Evolutionary conservation across 2,797 vertebrate species (phyloP).

Genomic region (Oceanodroma leucorhoa): DNA sequence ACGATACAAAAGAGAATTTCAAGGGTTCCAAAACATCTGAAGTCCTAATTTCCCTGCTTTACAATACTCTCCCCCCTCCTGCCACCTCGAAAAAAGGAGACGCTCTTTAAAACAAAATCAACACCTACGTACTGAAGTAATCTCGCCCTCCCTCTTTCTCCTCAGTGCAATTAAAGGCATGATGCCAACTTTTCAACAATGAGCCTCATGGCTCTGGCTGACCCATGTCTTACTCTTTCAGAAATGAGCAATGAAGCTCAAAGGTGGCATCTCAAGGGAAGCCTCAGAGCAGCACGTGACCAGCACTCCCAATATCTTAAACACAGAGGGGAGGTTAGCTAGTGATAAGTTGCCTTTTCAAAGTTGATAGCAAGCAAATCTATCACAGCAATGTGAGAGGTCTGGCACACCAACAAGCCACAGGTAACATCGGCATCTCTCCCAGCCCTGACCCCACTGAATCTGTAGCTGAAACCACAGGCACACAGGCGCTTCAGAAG

Average conservation of each 20-base stretch:
- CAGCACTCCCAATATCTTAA: neutral
- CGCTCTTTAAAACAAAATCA: conserved; percentile 20
- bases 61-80: neutral
- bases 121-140: neutral
- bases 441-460: neutral
- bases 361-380: neutral
- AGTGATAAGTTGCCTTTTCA: neutral
- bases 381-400: fast-evolving
- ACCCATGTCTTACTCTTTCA: neutral
- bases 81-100: neutral
- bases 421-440: neutral
- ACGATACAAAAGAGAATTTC: neutral
- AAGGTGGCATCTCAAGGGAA: neutral
- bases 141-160: neutral
- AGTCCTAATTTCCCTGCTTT: neutral
- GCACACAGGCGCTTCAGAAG: neutral
- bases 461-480: neutral
- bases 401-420: neutral
- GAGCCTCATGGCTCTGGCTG: neutral
- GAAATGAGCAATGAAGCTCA: neutral
- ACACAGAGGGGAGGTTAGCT: neutral
- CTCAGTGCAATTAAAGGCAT: neutral
- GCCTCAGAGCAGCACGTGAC: neutral
- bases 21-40: neutral
- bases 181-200: neutral